Base-by-base conservation (phyloP, 2,888 invertebrate genomes). In the Drosophila phalerata region DNA sequence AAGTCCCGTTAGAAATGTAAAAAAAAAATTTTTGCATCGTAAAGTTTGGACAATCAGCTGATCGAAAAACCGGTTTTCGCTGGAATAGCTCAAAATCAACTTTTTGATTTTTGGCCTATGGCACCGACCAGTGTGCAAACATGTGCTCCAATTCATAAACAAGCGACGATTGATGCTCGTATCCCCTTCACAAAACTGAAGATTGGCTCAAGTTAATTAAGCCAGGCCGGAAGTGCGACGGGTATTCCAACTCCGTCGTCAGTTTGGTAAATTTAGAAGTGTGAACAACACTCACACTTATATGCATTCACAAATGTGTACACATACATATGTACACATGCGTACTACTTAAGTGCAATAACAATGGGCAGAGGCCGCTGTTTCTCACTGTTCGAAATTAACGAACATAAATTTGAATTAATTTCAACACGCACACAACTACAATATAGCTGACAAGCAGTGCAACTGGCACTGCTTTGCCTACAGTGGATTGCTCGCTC, bases 361-460 rank as follows among this genome's bases (percentile, higher is more conserved):
- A 76, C 37, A 69, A 60, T 67, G 64, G 32, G 52, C 45, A 40
- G 57, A 19, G 55, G 22, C 15, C 22, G 22, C 34, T n/a, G 34
- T 37, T 15, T 43, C 43, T 52, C 48, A 38, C 51, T 42, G 65
- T 67, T 63, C 51, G 49, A 83, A 84, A 86, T 77, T 82, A 88
- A 88, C 85, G 85, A 64, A 73, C 84, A 82, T 87, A 76, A 82
- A 82, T 78, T 84, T 69, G 62, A 85, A 80, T 83, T 82, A 73
- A 71, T 68, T 72, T 62, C 45, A 49, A 67, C 80, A 80, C 80
- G 62, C 69, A 72, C 43, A 53, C 49, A 55, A 22, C 28, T 22
- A 22, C 25, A 52, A 15, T 17, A 15, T 40, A 8, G 43, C 38
- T 28, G 8, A 53, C 53, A 69, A 69, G 74, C 79, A 74, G 80